phyloP scores from a whole-genome alignment of 2,888 invertebrate genomes.

The Eledone cirrhosa region DNA sequence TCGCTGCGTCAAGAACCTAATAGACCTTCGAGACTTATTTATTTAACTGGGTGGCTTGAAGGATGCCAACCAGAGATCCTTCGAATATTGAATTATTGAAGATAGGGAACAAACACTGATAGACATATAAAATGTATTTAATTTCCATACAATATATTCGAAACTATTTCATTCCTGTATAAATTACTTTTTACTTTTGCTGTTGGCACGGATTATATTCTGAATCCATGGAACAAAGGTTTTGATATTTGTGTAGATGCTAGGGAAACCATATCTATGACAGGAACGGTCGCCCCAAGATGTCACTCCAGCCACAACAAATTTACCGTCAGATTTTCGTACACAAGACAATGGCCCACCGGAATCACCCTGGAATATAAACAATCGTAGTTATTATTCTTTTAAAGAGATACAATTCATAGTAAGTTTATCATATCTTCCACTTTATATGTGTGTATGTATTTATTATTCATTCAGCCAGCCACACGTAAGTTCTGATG shows the following conservation, averaged over 20 bases:
- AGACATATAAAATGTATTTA: too few species aligned
- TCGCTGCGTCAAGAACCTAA: too few species aligned
- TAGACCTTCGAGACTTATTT: too few species aligned
- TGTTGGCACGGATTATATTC: neutral
- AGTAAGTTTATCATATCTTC: too few species aligned
- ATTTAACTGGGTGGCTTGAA: too few species aligned
- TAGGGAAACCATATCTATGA: neutral
- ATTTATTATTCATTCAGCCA: too few species aligned
- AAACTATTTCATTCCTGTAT: neutral
- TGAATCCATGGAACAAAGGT: neutral
- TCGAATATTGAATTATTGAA: too few species aligned
- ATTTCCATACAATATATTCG: neutral
- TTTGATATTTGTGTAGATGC: constrained; percentile 25
- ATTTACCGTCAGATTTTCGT: neutral
- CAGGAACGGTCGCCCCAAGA: constrained; percentile 22
- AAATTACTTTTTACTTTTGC: neutral
- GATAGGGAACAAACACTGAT: too few species aligned
- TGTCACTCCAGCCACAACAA: constrained; percentile 8
- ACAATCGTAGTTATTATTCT: neutral
- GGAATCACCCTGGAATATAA: constrained; percentile 22
- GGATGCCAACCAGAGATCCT: too few species aligned
- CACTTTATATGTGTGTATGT: too few species aligned
- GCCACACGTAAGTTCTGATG: too few species aligned
- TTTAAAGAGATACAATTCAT: too few species aligned
- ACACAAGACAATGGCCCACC: constrained; percentile 18